These are phyloP conservation scores for Suricata suricatta DNA, from an alignment of 2,113 vertebrate species.

Conservation along the genomic window DNA sequence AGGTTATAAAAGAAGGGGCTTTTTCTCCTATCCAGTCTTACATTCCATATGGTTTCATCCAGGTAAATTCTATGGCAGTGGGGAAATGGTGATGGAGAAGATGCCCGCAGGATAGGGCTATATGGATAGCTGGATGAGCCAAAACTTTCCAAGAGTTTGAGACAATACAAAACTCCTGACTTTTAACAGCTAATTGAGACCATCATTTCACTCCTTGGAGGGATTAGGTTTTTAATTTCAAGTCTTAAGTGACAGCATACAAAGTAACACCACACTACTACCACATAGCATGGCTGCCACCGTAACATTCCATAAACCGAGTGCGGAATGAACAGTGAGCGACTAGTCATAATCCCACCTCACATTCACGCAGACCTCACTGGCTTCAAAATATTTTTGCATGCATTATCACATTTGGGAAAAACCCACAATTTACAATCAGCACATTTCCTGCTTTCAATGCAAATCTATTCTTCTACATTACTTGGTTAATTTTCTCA, in stretches of 20 bases:
- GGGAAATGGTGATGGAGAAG: not conserved
- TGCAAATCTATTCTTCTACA: constrained; percentile 54
- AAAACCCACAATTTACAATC: constrained; percentile 39
- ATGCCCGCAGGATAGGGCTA: not conserved
- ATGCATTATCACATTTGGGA: constrained; percentile 56
- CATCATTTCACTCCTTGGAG: not conserved
- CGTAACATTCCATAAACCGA: not conserved
- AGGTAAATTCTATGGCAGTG: not conserved
- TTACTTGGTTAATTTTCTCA: constrained; percentile 53
- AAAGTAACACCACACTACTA: not conserved
- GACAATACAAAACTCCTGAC: not conserved
- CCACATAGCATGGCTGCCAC: not conserved
- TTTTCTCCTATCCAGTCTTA: not conserved
- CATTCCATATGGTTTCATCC: not conserved
- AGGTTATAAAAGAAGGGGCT: not conserved
- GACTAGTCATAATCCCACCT: not conserved
- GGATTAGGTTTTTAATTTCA: not conserved
- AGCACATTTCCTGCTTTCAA: constrained; percentile 61
- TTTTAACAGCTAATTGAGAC: not conserved
- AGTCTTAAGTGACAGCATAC: not conserved
- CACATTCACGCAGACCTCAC: constrained; percentile 32
- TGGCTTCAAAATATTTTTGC: constrained; percentile 20
- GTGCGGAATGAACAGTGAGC: not conserved
- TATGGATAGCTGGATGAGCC: not conserved
- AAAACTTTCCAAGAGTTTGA: not conserved